A percentile compares a stretch with the other conserved stretches of the same genome.
These are phyloP conservation scores for Hemicentrotus pulcherrimus DNA, from an alignment of 35 echinoderm and acorn worm species.

Conservation along the genomic window DNA sequence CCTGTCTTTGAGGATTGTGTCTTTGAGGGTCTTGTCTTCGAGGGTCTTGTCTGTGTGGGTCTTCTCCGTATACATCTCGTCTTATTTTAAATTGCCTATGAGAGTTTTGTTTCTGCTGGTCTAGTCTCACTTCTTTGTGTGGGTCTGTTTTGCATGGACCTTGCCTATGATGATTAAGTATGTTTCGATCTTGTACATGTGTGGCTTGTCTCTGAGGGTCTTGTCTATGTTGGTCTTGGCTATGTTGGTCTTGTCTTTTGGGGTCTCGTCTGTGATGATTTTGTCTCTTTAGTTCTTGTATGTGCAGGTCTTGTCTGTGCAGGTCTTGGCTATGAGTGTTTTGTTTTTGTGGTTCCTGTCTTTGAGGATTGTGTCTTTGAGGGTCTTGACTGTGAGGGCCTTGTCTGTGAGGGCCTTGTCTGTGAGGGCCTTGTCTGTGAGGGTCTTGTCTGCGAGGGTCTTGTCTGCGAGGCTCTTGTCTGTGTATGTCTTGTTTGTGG, in stretches of 20 bases:
- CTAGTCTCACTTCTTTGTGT: not conserved
- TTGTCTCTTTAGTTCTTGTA: not conserved
- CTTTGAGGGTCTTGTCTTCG: not conserved
- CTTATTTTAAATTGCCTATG: not conserved
- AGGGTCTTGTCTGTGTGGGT: not conserved
- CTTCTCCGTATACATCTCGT: not conserved
- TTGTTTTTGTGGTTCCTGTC: not conserved
- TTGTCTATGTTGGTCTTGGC: not conserved
- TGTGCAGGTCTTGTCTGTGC: not conserved
- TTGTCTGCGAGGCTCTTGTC: not conserved
- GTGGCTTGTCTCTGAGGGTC: not conserved
- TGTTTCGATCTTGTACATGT: not conserved
- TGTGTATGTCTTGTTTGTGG: not conserved
- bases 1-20: not conserved
- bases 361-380: not conserved
- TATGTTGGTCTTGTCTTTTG: not conserved
- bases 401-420: not conserved
- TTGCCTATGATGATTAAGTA: not conserved
- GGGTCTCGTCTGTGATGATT: not conserved
- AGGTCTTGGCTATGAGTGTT: not conserved
- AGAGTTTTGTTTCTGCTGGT: not conserved
- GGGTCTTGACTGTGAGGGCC: not conserved
- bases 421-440: not conserved
- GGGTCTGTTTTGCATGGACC: not conserved
- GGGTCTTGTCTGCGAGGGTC: not conserved